Base-by-base conservation (phyloP, 2,797 vertebrate species). In the Cossypha heuglini region DNA sequence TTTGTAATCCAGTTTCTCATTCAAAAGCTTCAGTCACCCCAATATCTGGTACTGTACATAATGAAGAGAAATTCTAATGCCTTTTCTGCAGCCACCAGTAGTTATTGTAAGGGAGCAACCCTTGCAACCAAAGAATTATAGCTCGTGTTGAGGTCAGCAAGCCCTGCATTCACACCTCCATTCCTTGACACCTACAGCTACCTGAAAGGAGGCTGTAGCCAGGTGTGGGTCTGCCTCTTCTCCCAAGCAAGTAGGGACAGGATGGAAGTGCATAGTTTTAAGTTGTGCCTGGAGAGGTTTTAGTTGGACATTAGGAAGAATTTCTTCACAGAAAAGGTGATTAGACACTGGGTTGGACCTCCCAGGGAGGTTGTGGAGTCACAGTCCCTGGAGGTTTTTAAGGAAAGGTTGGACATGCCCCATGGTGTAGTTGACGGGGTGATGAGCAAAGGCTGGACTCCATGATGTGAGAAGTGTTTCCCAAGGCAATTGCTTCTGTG, bases 401-500 rank as follows among this genome's bases (percentile, higher is more conserved):
- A 43, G 31, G 49, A 73, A 7, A 42, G 51, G 25, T 31, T 42
- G 59, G 37, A 25, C 46, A 26, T 42, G 37, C 22, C 5, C 26
- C 0, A 0, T 12, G 69, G 26, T 74, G 26, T 7, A 59, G n/a
- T 18, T 67, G 28, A 21, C 21, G 21, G 4, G 9, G 37, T 37
- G n/a, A 11, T 22, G 37, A 43, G 10, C 45, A 51, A 10, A 43
- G 52, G 37, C 18, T 51, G 71, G 11, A 22, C 11, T 18, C 0
- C 0, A 17, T 43, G 22, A 21, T 48, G 35, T 13, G 25, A 37
- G n/a, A 75, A 10, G 4, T n/a, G 21, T 9, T 58, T 43, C 58
- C 37, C 37, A 43, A 43, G 26, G 8, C 16, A 10, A 51, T 16
- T 51, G 26, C 10, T 31, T 74, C 17, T 49, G 26, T 31, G 25